Base-by-base conservation (phyloP, 2,888 invertebrate species). In the Cheilosia impressa region DNA sequence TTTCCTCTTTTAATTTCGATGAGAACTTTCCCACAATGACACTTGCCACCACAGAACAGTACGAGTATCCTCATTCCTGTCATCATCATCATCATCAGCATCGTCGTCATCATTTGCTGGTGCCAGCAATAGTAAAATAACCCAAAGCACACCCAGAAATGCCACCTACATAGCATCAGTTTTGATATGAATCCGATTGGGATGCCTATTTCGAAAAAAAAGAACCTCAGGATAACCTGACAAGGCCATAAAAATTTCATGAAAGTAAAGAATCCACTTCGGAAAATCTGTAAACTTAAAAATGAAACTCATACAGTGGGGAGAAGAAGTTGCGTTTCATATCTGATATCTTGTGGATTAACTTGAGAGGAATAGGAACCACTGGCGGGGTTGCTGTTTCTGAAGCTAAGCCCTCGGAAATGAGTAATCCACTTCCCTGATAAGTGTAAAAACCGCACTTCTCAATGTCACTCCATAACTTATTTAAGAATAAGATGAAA, bases 171-270 rank as follows among this genome's bases (percentile, higher is more conserved):
- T 24, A 15, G 43, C 24, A 45, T 17, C 31, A 31, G 22, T 34
- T 47, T 57, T 57, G 47, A 65, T 47, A 45, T 38, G 47, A 75
- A 65, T 65, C 63, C 45, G 24, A 65, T 65, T 75, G 22, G 47
- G 31, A 22, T 34, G 63, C 47, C 47, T 47, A 19, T 27, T 27
- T 50, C 19, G 5, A 10, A 27, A 45, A 45, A 50, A 52, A 58
- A 45, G 19, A 47, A 17, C 27, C 52, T 34, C 31, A 45, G 27
- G 50, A 52, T 52, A 76, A 66, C 75, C 66, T 68, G 76, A 77
- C 68, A 68, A 24, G 38, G 43, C 52, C 58, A 77, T 77, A 68
- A 52, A 77, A 52, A 58, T 60, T 62, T 62, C 22, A 77, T 31
- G 57, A 53, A 50, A 76, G 57, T 41, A 58, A 10, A 15, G 45